Base-by-base conservation (phyloP, 1,140 invertebrate genomes). In the Ips typographus region DNA sequence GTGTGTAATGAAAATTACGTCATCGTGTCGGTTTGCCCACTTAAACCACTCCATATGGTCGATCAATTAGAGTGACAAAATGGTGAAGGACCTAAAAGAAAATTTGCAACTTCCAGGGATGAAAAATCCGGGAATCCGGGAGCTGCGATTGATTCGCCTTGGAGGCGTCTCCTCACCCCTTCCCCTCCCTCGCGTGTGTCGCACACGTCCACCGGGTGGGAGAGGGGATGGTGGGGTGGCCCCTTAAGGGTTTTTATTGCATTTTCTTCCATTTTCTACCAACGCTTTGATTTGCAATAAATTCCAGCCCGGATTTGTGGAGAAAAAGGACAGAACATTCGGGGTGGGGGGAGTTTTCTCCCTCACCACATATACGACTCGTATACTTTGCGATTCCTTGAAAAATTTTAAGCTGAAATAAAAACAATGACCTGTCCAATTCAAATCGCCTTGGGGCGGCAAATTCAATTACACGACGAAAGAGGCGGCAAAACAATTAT, bases 241-340 rank as follows among this genome's bases (percentile, higher is more conserved):
- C 22, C 22, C 22, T 22, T 22, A 22, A 22, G 22, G 22, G 22
- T 22, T 22, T 47, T 47, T 47, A 47, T 47, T 47, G 44, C 44
- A 47, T 47, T 47, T 47, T 47, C 44, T 8, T 66, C 64, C 64
- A 58, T 66, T 58, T 66, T 66, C 63, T 53, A 55, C 63, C 49
- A 47, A 42, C 64, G 64, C 64, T 66, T 66, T 66, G 64, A 66
- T 66, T 66, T 66, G 64, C 55, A 66, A 66, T 66, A 66, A 66
- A 66, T 57, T 66, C 38, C 3, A 4, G 39, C 51, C 40, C 36
- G 63, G 8, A 40, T 22, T 22, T 22, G 22, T 22, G 22, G 22
- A 22, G 22, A 22, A 22, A 22, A 22, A 22, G 7, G 22, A 37
- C 6, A 37, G 6, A 52, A 41, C 39, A 3, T 5, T 55, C 52